Percentiles rank a stretch among this genome's conserved stretches.
Evolutionary conservation across 2,888 invertebrate genomes (phyloP).

Genomic region (Stratiomys singularior): DNA sequence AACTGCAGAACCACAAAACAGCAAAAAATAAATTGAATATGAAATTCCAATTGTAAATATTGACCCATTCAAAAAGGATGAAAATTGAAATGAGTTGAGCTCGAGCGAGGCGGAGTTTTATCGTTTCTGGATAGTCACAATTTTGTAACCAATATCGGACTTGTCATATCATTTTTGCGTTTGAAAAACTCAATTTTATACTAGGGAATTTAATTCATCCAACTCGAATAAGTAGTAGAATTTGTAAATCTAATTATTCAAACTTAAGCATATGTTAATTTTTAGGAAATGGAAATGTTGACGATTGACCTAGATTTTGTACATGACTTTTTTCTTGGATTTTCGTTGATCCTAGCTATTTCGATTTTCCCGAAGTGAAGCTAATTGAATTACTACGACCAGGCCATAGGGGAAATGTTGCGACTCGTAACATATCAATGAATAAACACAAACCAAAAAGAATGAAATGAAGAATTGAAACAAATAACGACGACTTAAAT

Average conservation of each 20-base stretch:
- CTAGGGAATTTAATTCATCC: background rate
- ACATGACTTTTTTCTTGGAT: background rate
- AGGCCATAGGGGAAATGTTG: conserved; percentile 25
- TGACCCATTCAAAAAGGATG: no score
- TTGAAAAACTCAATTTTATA: background rate
- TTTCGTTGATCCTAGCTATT: background rate
- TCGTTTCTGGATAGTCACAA: background rate
- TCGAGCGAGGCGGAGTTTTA: background rate
- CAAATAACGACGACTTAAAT: conserved; percentile 49
- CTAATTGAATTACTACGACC: background rate
- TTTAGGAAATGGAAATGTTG: no score
- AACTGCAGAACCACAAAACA: no score
- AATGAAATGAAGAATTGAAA: conserved; percentile 40
- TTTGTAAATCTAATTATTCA: background rate
- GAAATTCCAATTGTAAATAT: no score
- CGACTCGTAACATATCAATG: background rate
- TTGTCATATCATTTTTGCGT: background rate
- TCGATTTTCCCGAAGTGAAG: background rate
- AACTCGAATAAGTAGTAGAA: conserved; percentile 8
- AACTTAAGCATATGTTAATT: no score
- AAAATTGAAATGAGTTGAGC: background rate
- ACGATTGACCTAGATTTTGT: conserved; percentile 1
- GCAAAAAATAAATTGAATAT: no score
- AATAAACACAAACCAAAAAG: conserved; percentile 14
- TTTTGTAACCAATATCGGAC: background rate